Evolutionary conservation across 2,888 invertebrate genomes (phyloP).

Genomic region (Amphimallon solstitiale): DNA sequence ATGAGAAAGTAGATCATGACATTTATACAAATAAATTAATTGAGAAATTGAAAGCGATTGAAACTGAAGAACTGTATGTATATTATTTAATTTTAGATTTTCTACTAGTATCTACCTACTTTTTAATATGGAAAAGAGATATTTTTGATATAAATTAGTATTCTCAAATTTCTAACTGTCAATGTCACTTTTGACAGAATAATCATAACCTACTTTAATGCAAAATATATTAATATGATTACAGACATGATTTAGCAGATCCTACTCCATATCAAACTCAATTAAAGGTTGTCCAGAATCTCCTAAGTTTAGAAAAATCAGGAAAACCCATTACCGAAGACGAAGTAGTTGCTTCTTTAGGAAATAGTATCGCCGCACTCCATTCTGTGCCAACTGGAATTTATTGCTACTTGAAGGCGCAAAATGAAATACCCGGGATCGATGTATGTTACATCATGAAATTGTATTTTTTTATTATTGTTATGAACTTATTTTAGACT

Average conservation of each 20-base stretch:
- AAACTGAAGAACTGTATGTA: slow-evolving; percentile 62
- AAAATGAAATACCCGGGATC: slow-evolving; percentile 64
- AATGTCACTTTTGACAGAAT: too few species aligned
- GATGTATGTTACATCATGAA: slow-evolving; percentile 57
- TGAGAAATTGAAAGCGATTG: slow-evolving; percentile 66
- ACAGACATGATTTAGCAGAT: slow-evolving; percentile 58
- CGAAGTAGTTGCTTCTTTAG: slow-evolving; percentile 67
- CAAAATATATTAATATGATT: slow-evolving; percentile 4
- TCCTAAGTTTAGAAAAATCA: slow-evolving; percentile 61
- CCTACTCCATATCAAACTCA: slow-evolving; percentile 67
- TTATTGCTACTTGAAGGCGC: slow-evolving; percentile 72
- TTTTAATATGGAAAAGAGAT: too few species aligned
- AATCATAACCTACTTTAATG: too few species aligned
- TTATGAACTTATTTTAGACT: slow-evolving; percentile 59
- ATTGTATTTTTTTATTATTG: background rate
- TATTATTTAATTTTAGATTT: background rate
- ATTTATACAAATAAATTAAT: slow-evolving; percentile 66
- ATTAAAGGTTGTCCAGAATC: slow-evolving; percentile 65
- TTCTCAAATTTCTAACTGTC: too few species aligned
- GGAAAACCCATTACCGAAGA: slow-evolving; percentile 59
- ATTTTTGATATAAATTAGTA: too few species aligned
- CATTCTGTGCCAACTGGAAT: slow-evolving; percentile 79
- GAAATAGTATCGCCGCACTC: slow-evolving; percentile 72
- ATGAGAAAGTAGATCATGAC: slow-evolving; percentile 62
- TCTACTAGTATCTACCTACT: too few species aligned